Percentiles rank a stretch among this genome's conserved stretches.
phyloP scores from a whole-genome alignment of 2,797 vertebrate species.

The Myotis daubentonii region DNA sequence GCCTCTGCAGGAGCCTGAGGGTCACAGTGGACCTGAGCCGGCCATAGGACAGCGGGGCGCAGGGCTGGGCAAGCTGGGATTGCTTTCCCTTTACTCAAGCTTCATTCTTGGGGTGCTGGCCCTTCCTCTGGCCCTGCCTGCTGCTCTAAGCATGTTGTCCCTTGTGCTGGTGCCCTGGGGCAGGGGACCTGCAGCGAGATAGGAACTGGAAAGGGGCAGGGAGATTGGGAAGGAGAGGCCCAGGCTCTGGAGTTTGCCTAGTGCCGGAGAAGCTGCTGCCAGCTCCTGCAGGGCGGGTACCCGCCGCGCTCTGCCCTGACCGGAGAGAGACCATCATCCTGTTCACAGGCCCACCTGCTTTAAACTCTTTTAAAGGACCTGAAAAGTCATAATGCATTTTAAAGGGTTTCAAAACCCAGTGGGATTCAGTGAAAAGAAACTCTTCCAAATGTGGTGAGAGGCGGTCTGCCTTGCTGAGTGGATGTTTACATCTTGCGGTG shows the following conservation, averaged over 20 bases:
- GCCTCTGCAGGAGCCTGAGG: fast-evolving
- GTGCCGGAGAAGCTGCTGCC: neutral
- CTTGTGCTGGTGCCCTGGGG: neutral
- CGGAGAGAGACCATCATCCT: neutral
- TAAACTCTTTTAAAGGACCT: neutral
- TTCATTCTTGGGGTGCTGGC: neutral
- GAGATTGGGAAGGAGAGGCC: neutral
- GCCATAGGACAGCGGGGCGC: fast-evolving
- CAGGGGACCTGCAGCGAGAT: neutral
- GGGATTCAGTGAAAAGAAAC: neutral
- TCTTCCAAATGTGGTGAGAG: constrained; percentile 59
- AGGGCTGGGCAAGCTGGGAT: neutral
- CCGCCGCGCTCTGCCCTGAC: neutral
- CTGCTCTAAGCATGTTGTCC: neutral
- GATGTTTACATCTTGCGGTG: constrained; percentile 55
- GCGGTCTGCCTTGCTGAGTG: neutral
- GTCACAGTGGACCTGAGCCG: neutral
- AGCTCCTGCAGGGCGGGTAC: neutral
- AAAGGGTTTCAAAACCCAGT: neutral
- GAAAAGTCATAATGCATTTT: neutral
- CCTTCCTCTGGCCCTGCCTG: neutral
- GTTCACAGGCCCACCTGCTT: neutral
- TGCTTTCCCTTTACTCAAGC: neutral
- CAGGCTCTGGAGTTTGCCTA: neutral
- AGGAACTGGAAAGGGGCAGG: neutral